A percentile compares a stretch with the other conserved stretches of the same genome.
phyloP scores from a whole-genome alignment of 2,797 vertebrate species.

The Poecilia picta region DNA sequence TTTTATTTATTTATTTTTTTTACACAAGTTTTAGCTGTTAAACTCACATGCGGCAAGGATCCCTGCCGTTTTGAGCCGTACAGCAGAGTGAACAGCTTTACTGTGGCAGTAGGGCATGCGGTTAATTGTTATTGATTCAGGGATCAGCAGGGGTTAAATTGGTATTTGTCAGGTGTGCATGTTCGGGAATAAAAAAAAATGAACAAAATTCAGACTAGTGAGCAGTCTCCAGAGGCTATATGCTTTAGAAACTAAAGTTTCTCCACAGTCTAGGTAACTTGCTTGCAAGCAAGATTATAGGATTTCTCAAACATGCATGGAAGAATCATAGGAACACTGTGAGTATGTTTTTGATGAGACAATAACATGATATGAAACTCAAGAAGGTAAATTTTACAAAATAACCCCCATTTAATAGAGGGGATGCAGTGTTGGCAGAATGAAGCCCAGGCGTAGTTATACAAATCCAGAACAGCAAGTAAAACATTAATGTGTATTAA shows the following conservation, averaged over 20 bases:
- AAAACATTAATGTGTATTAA: background rate
- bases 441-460: background rate
- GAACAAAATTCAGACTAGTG: conserved; percentile 2
- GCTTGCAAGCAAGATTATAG: background rate
- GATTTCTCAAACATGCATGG: no score
- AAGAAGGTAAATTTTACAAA: no score
- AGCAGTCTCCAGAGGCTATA: background rate
- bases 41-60: conserved; percentile 2
- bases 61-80: conserved; percentile 13
- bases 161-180: conserved; percentile 7
- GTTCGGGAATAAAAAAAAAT: conserved; percentile 1
- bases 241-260: background rate
- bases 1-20: conserved; percentile 6
- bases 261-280: background rate
- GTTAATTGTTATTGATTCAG: conserved; percentile 51
- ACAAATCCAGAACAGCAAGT: background rate
- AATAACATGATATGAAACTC: no score
- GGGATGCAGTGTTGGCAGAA: background rate
- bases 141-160: conserved; percentile 20
- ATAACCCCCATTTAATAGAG: background rate
- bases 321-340: no score
- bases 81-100: conserved; percentile 35
- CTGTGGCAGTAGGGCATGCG: conserved; percentile 15
- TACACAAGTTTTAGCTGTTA: conserved; percentile 16
- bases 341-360: no score